These are phyloP conservation scores for Gryon sp. DNA, from an alignment of 1,140 invertebrate species.

Conservation along the genomic window DNA sequence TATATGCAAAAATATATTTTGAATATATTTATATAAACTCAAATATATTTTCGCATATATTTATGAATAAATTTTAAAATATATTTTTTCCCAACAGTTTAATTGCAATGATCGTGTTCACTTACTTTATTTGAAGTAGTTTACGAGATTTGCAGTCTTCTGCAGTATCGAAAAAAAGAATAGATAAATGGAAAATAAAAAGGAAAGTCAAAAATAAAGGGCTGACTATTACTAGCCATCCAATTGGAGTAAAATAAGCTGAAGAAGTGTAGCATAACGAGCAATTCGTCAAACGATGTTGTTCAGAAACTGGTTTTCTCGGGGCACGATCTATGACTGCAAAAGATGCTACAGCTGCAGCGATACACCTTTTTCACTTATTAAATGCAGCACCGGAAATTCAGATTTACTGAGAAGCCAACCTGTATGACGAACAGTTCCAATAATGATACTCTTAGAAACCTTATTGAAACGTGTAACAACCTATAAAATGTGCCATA, in stretches of 20 bases:
- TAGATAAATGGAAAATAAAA: no score
- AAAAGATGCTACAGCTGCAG: slow-evolving; percentile 38
- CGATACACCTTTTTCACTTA: slow-evolving; percentile 42
- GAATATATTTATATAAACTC: no score
- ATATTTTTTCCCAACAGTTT: no score
- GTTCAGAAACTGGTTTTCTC: slow-evolving; percentile 61
- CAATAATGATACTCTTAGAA: slow-evolving; percentile 36
- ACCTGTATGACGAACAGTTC: slow-evolving; percentile 20
- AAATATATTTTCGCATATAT: no score
- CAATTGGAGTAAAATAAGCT: slow-evolving; percentile 33
- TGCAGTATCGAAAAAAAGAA: no score
- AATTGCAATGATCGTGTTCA: no score
- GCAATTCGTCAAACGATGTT: slow-evolving; percentile 40
- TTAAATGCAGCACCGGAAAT: slow-evolving; percentile 56
- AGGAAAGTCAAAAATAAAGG: no score
- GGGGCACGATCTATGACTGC: slow-evolving; percentile 60
- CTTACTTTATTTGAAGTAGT: no score
- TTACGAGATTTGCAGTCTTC: no score
- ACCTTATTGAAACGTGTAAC: slow-evolving; percentile 33
- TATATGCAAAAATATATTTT: no score
- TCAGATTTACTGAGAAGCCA: slow-evolving; percentile 47
- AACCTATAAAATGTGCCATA: slow-evolving; percentile 32
- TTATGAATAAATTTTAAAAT: no score
- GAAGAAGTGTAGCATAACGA: slow-evolving; percentile 51
- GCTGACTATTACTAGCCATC: no score